These are phyloP conservation scores for Cacoxenus indagator DNA, from an alignment of 2,888 invertebrate genomes.

Conservation along the genomic window DNA sequence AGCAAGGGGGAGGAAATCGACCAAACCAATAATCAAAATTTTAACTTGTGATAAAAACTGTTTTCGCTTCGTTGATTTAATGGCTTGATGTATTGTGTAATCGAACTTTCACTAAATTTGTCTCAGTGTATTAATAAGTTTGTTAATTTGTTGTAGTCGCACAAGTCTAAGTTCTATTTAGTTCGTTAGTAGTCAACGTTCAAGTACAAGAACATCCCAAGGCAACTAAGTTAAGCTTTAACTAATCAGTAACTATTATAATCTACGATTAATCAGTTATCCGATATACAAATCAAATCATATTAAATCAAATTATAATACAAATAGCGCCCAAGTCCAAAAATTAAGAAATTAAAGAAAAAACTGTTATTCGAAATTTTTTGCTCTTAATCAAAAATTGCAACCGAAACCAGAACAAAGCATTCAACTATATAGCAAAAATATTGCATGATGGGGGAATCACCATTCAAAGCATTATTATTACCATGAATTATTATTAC, in stretches of 20 bases:
- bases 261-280: not conserved
- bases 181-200: conserved; percentile 10
- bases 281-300: not conserved
- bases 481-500: no score
- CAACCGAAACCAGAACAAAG: not conserved
- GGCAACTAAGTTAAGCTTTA: conserved; percentile 58
- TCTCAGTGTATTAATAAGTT: conserved; percentile 38
- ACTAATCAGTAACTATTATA: conserved; percentile 37
- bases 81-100: conserved; percentile 38
- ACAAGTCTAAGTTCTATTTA: conserved; percentile 12
- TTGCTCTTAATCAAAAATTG: not conserved
- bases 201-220: conserved; percentile 52
- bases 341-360: not conserved
- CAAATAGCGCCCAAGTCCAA: not conserved
- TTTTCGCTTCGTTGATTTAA: conserved; percentile 45
- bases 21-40: conserved; percentile 69
- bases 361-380: not conserved
- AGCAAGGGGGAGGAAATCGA: conserved; percentile 54
- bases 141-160: conserved; percentile 30
- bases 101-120: conserved; percentile 38
- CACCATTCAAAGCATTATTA: not conserved
- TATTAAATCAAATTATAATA: not conserved
- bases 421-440: not conserved
- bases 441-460: not conserved
- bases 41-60: conserved; percentile 65